These are phyloP conservation scores for Chondrilla cf. caribensis DNA, from an alignment of 37 sponge, comb jelly and placozoan genomes.

Conservation along the genomic window DNA sequence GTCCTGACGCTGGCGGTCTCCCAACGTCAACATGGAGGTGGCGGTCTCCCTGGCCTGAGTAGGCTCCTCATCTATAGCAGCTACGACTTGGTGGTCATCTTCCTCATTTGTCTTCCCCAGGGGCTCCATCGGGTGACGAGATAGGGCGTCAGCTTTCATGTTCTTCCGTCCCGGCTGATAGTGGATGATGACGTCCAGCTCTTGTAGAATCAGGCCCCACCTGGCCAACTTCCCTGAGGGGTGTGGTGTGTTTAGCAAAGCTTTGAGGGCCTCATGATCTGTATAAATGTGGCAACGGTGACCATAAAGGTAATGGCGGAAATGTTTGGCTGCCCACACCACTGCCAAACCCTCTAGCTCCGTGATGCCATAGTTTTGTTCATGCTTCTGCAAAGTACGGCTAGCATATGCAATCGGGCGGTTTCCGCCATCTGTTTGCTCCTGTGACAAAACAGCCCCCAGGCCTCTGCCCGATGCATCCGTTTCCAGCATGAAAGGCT, in stretches of 20 bases:
- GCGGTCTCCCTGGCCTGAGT: too few species aligned
- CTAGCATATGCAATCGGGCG: constrained; percentile 53
- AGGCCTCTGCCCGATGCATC: constrained; percentile 54
- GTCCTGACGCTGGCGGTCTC: constrained; percentile 14
- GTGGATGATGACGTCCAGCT: constrained; percentile 25
- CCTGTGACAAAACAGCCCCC: constrained; percentile 55
- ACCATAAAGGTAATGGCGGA: constrained; percentile 64
- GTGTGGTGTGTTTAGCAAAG: constrained; percentile 53
- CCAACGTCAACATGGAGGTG: neutral
- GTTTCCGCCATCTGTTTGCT: constrained; percentile 23
- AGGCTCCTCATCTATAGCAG: neutral
- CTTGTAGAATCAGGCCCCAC: constrained; percentile 61
- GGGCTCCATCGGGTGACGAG: constrained; percentile 10
- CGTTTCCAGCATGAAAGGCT: constrained; percentile 43
- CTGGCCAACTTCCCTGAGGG: constrained; percentile 61
- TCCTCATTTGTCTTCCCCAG: neutral
- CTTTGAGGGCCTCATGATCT: constrained; percentile 60
- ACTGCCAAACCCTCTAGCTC: constrained; percentile 60
- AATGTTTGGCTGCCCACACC: constrained; percentile 63
- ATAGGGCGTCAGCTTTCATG: constrained; percentile 47
- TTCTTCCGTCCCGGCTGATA: constrained; percentile 48
- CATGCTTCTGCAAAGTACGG: constrained; percentile 51
- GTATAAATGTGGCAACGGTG: constrained; percentile 45
- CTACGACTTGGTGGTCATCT: neutral
- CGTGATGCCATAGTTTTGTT: constrained; percentile 50